Percentiles rank a stretch among this genome's conserved stretches.
phyloP scores from a whole-genome alignment of 2,888 invertebrate genomes.

The Euclidia mi region DNA sequence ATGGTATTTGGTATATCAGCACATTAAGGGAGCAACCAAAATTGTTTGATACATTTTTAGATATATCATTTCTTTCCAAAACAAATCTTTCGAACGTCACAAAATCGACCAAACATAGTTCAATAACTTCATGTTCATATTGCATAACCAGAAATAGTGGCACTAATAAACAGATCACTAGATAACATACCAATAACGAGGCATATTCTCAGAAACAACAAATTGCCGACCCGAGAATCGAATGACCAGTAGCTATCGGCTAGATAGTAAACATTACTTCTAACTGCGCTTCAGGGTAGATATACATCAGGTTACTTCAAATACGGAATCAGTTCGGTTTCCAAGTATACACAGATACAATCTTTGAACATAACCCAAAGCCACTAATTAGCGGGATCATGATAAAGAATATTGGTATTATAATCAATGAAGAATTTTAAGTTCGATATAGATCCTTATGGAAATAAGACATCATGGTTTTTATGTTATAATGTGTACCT shows the following conservation, averaged over 20 bases:
- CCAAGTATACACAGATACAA: conserved; percentile 45
- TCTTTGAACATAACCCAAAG: conserved; percentile 29
- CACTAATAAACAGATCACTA: background rate
- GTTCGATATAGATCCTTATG: conserved; percentile 23
- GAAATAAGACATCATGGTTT: conserved; percentile 9
- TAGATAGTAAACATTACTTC: conserved; percentile 18
- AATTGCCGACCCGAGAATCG: conserved; percentile 5
- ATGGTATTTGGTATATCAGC: too few relatives aligned
- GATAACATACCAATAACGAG: background rate
- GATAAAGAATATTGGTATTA: conserved; percentile 44
- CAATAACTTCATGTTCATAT: too few relatives aligned
- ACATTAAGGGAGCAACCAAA: too few relatives aligned
- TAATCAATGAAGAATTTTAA: conserved; percentile 26
- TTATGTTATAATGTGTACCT: background rate
- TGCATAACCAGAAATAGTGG: too few relatives aligned
- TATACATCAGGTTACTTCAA: conserved; percentile 13
- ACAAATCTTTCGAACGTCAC: too few relatives aligned
- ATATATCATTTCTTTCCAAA: too few relatives aligned
- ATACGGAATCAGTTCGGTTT: conserved; percentile 36
- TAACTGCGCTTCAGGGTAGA: conserved; percentile 11
- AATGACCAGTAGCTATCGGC: conserved; percentile 13
- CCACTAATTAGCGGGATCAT: conserved; percentile 47
- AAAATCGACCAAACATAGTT: too few relatives aligned
- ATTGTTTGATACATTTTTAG: too few relatives aligned
- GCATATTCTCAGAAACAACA: conserved; percentile 6